Evolutionary conservation across 2,888 invertebrate genomes (phyloP).

Genomic region (Omphaloscelis lunosa): DNA sequence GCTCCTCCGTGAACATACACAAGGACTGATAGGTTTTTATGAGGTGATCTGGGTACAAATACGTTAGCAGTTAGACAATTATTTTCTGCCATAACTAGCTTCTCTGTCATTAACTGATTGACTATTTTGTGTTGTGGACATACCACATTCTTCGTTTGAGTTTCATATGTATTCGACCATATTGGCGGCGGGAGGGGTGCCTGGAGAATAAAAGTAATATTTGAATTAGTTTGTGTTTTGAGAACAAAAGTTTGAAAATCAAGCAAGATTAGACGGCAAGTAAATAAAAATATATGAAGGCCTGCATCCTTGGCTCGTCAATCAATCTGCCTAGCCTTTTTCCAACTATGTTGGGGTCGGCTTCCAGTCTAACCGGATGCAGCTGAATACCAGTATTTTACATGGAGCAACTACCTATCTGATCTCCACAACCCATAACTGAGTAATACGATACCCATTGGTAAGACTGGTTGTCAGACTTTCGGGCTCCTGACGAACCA

Average conservation of each 20-base stretch:
- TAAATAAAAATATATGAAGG: neutral
- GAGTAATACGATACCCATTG: too few species aligned
- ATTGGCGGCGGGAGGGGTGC: slow-evolving; percentile 71
- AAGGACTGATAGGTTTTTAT: slow-evolving; percentile 69
- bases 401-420: too few species aligned
- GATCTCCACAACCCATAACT: too few species aligned
- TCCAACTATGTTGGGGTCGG: too few species aligned
- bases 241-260: neutral
- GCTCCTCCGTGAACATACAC: slow-evolving; percentile 75
- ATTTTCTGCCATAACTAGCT: slow-evolving; percentile 70
- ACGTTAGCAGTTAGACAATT: slow-evolving; percentile 83
- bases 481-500: too few species aligned
- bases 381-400: too few species aligned
- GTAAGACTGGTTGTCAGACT: too few species aligned
- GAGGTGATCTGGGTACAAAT: slow-evolving; percentile 77
- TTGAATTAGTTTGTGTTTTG: neutral
- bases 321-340: too few species aligned
- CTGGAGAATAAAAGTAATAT: slow-evolving; percentile 59
- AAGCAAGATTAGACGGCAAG: neutral
- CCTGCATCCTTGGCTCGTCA: too few species aligned
- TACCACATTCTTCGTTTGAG: slow-evolving; percentile 65
- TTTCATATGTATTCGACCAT: slow-evolving; percentile 69
- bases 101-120: neutral
- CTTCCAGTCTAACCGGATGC: too few species aligned
- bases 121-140: slow-evolving; percentile 67